phyloP scores from a whole-genome alignment of 2,888 invertebrate species.

The Adelognathus sp. region DNA sequence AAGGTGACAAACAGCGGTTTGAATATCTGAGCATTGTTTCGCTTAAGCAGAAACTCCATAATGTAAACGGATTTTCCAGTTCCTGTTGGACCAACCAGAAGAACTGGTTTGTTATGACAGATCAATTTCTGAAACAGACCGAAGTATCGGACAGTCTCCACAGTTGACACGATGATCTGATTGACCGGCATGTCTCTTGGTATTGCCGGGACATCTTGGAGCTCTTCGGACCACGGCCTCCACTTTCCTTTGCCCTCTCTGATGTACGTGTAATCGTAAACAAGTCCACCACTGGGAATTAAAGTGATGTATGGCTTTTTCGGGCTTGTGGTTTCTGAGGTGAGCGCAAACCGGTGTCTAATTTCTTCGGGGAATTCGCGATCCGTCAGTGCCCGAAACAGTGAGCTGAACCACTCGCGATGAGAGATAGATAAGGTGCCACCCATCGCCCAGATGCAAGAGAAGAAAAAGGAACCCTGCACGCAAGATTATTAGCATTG shows the following conservation, averaged over 20 bases:
- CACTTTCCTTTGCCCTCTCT: constrained; percentile 96
- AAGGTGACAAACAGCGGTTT: constrained; percentile 95
- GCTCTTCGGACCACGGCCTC: constrained; percentile 94
- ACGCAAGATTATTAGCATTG: constrained; percentile 55
- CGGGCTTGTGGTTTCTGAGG: constrained; percentile 81
- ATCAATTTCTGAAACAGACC: constrained; percentile 90
- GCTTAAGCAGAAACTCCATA: constrained; percentile 91
- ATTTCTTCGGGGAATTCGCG: constrained; percentile 90
- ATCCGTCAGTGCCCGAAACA: constrained; percentile 89
- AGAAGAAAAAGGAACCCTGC: constrained; percentile 96
- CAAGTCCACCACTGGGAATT: constrained; percentile 90
- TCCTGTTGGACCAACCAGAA: constrained; percentile 96
- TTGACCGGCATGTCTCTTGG: constrained; percentile 95
- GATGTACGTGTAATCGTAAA: constrained; percentile 94
- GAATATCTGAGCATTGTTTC: constrained; percentile 89
- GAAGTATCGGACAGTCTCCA: constrained; percentile 93
- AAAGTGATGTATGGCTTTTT: constrained; percentile 90
- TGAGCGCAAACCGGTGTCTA: constrained; percentile 81
- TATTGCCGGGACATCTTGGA: constrained; percentile 88
- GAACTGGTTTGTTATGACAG: constrained; percentile 90
- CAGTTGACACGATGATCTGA: constrained; percentile 96
- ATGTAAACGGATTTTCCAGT: constrained; percentile 97
- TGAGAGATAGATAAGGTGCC: constrained; percentile 89
- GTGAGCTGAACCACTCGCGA: constrained; percentile 88
- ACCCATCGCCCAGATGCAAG: constrained; percentile 95